A percentile compares a stretch with the other conserved stretches of the same genome.
phyloP scores from a whole-genome alignment of 1,140 invertebrate species.

The Drosophila biarmipes region DNA sequence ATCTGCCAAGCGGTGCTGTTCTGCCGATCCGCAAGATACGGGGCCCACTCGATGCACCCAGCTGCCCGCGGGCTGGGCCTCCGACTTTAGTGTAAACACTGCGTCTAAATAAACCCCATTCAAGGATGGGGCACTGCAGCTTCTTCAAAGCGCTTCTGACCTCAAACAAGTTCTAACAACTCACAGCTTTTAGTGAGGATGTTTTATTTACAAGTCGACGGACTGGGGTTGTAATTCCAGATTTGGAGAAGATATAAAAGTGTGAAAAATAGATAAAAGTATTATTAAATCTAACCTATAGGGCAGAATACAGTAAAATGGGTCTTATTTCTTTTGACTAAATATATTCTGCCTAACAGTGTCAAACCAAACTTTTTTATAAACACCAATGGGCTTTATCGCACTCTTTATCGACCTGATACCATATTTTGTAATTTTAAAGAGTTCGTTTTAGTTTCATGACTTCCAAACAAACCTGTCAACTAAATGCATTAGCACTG shows the following conservation, averaged over 20 bases:
- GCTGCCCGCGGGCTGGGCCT: constrained; percentile 19
- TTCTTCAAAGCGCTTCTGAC: constrained; percentile 34
- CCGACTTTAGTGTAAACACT: constrained; percentile 35
- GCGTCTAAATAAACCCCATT: constrained; percentile 31
- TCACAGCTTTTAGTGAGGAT: background rate
- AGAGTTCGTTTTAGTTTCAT: background rate
- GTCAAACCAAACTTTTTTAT: too few relatives aligned
- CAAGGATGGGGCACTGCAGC: constrained; percentile 22
- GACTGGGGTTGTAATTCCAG: background rate
- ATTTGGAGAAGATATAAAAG: too few relatives aligned
- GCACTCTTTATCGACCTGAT: background rate
- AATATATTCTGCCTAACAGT: too few relatives aligned
- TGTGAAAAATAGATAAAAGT: too few relatives aligned
- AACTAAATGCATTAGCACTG: background rate
- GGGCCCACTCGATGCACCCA: constrained; percentile 49
- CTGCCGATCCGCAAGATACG: constrained; percentile 30
- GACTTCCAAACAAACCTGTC: background rate
- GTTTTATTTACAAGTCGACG: background rate
- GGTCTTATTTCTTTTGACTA: too few relatives aligned
- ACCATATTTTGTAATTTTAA: too few relatives aligned
- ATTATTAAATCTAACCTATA: too few relatives aligned
- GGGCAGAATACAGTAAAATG: too few relatives aligned
- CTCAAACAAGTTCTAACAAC: constrained; percentile 31
- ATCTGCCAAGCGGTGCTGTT: constrained; percentile 33
- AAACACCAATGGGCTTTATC: too few relatives aligned